These are phyloP conservation scores for Cephus rjabovi DNA, from an alignment of 2,888 invertebrate species.

Conservation along the genomic window DNA sequence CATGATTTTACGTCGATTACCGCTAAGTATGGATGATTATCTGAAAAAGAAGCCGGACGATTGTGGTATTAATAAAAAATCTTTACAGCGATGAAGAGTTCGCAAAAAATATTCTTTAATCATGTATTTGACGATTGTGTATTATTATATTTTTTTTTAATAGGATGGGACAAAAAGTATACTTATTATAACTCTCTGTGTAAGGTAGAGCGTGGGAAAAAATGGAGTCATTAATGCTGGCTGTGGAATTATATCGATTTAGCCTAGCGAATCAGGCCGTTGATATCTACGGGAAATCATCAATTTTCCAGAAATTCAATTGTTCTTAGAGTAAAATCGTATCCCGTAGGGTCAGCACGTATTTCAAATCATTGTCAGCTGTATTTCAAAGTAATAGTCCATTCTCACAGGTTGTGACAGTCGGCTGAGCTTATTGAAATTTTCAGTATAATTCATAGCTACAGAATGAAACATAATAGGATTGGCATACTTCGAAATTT, in stretches of 20 bases:
- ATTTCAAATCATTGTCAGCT: not conserved
- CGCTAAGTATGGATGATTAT: not conserved
- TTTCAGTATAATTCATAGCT: not conserved
- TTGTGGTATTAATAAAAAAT: not conserved
- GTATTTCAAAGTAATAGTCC: not conserved
- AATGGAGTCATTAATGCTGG: not conserved
- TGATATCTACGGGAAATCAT: not conserved
- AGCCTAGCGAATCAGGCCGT: not conserved
- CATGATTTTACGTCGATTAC: not conserved
- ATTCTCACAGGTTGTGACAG: not conserved
- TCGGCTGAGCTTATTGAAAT: not conserved
- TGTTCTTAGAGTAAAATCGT: not conserved
- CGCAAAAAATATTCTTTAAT: no score
- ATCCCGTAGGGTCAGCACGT: not conserved
- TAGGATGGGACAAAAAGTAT: not conserved
- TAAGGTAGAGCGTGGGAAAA: not conserved
- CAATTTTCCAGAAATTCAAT: not conserved
- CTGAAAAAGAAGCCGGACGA: not conserved
- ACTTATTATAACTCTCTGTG: not conserved
- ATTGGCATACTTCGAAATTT: not conserved
- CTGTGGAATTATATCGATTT: not conserved
- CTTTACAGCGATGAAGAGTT: not conserved
- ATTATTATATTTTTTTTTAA: not conserved
- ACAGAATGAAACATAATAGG: not conserved
- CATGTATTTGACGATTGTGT: not conserved